phyloP scores from a whole-genome alignment of 2,797 vertebrate species.

The Sebastes iracundus region DNA sequence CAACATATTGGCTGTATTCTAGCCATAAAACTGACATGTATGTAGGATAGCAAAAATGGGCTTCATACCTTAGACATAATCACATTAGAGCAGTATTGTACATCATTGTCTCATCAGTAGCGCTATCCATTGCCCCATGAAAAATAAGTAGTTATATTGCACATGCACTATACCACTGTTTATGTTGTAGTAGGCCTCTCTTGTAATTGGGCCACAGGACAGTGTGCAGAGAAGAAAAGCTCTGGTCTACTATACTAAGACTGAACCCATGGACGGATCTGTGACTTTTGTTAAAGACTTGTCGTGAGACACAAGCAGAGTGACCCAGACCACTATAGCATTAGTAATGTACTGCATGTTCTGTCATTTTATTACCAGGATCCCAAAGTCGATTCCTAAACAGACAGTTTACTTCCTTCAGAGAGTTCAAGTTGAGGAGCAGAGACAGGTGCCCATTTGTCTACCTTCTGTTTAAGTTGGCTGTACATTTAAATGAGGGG shows the following conservation, averaged over 20 bases:
- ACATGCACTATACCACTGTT: slow-evolving; percentile 1
- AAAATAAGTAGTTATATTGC: neutral
- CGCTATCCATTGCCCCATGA: neutral
- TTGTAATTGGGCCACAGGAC: slow-evolving; percentile 1
- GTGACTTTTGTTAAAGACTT: slow-evolving; percentile 7
- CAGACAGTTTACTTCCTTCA: neutral
- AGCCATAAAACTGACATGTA: neutral
- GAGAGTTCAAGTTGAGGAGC: slow-evolving; percentile 16
- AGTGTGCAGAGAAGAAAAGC: neutral
- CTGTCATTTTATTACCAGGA: neutral
- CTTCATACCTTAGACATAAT: neutral
- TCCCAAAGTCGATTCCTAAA: neutral
- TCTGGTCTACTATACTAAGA: neutral
- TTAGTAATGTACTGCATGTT: neutral
- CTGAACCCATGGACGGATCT: neutral
- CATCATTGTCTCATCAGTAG: neutral
- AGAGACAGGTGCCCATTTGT: slow-evolving; percentile 35
- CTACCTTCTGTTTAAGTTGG: slow-evolving; percentile 30
- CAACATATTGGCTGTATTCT: neutral
- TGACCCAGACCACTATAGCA: neutral
- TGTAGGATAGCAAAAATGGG: neutral
- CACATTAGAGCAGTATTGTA: neutral
- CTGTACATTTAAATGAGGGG: slow-evolving; percentile 42
- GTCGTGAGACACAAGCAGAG: neutral
- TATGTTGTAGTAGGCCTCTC: neutral